These are phyloP conservation scores for Platalea minor DNA, from an alignment of 2,797 vertebrate genomes.

Conservation along the genomic window DNA sequence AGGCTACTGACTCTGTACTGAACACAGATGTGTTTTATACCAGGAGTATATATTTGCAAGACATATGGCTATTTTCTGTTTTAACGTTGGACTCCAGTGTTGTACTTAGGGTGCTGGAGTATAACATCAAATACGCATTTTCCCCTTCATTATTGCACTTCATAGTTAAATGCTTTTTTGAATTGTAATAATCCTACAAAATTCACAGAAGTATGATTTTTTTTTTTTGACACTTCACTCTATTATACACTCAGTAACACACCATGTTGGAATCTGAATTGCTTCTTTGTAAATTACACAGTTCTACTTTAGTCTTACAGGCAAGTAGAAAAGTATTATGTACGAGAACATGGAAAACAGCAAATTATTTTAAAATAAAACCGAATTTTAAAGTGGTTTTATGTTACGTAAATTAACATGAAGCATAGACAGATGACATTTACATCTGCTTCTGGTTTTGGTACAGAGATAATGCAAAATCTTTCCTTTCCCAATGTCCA, in stretches of 20 bases:
- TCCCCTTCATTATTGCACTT: neutral
- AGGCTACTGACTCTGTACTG: slow-evolving; percentile 3
- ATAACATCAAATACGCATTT: neutral
- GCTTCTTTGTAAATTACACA: neutral
- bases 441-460: neutral
- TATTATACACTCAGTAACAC: neutral
- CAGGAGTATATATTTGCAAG: neutral
- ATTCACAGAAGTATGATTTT: neutral
- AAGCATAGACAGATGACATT: neutral
- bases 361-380: neutral
- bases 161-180: neutral
- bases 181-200: neutral
- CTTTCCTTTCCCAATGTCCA: neutral
- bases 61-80: neutral
- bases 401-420: neutral
- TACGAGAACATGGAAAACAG: neutral
- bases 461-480: neutral
- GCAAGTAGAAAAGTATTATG: neutral
- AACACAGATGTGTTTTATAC: slow-evolving; percentile 3
- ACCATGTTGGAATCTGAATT: neutral
- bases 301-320: neutral
- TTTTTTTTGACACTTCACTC: neutral
- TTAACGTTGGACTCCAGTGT: neutral
- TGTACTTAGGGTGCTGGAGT: neutral
- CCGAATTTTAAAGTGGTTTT: neutral